Evolutionary conservation across 1,140 invertebrate species (phyloP), one percentile per base, ranked within the genome.

Genomic region (Zaprionus ornatus): DNA sequence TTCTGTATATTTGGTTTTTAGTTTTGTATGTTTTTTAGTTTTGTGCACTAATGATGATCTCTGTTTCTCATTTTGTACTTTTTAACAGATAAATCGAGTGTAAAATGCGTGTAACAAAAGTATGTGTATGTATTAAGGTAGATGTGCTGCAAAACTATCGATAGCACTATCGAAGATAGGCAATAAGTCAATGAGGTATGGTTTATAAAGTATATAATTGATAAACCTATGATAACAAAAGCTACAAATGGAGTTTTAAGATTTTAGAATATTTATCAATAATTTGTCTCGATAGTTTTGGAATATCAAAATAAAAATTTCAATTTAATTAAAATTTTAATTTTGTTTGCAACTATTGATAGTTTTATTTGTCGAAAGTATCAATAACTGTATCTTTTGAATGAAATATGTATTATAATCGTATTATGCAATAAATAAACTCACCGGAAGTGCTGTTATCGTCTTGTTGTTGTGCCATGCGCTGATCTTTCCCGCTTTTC

Each of bases 361-460:
- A 50, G 21, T 23, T 50, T 50, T 50, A 19, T 23, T 50, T 50
- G 21, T 23, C n/a, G n/a, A 9, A 50, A 50, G 45, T 23, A 50
- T 21, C 45, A 12, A 50, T 50, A 19, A 50, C 2, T 45, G n/a
- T 45, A 3, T 45, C 0, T 40, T 21, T n/a, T 12, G 19, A 12
- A 50, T 50, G 45, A 23, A 10, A 7, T 6, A 17, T 19, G 42
- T 17, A 21, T 48, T 48, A 17, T 17, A 19, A 45, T 45, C 25
- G 42, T 1, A 48, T 23, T 61, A 50, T 55, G 62, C 48, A 35
- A 23, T 13, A 1, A 23, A 42, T 17, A 55, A 40, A 92, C 92
- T 92, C 72, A 92, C 92, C 92, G 69, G 92, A 92, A 80, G 83
- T 91, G 65, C 86, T 92, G 79, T 92, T 92, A 62, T 92, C 91